A percentile compares a stretch with the other conserved stretches of the same genome.
Evolutionary conservation across 2,888 invertebrate genomes (phyloP).

Genomic region (Eupithecia exiguata): DNA sequence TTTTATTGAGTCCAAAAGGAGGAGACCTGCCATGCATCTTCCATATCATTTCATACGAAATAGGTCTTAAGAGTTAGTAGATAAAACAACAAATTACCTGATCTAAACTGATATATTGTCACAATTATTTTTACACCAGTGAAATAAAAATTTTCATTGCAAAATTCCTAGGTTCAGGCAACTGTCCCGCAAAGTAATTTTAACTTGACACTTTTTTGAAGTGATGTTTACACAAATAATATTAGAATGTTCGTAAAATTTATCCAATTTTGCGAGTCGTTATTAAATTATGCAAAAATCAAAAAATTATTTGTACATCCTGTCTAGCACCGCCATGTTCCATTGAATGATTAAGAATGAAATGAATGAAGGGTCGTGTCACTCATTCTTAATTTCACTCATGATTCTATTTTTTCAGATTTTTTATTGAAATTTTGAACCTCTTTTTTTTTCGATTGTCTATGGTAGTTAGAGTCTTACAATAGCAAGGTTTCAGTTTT

Average conservation of each 20-base stretch:
- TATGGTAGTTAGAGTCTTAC: background rate
- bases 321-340: slow-evolving; percentile 82
- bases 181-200: slow-evolving; percentile 48
- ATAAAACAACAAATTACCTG: slow-evolving; percentile 75
- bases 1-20: slow-evolving; percentile 50
- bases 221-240: slow-evolving; percentile 50
- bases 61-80: slow-evolving; percentile 40
- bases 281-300: slow-evolving; percentile 69
- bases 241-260: slow-evolving; percentile 51
- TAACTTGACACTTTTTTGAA: slow-evolving; percentile 51
- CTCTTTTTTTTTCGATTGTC: background rate
- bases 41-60: slow-evolving; percentile 28
- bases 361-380: slow-evolving; percentile 14
- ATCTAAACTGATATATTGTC: slow-evolving; percentile 75
- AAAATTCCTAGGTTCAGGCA: slow-evolving; percentile 62
- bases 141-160: slow-evolving; percentile 82
- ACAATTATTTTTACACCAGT: slow-evolving; percentile 83
- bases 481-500: too few species aligned
- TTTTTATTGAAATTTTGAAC: too few species aligned
- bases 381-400: background rate
- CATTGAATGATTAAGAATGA: slow-evolving; percentile 55
- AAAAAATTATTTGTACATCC: slow-evolving; percentile 78
- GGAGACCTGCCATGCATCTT: slow-evolving; percentile 38
- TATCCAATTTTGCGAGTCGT: slow-evolving; percentile 59
- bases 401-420: background rate